Evolutionary conservation across 2,797 vertebrate species (phyloP), one percentile per base, ranked within the genome.

Genomic region (Dendrocincla tyrannina): DNA sequence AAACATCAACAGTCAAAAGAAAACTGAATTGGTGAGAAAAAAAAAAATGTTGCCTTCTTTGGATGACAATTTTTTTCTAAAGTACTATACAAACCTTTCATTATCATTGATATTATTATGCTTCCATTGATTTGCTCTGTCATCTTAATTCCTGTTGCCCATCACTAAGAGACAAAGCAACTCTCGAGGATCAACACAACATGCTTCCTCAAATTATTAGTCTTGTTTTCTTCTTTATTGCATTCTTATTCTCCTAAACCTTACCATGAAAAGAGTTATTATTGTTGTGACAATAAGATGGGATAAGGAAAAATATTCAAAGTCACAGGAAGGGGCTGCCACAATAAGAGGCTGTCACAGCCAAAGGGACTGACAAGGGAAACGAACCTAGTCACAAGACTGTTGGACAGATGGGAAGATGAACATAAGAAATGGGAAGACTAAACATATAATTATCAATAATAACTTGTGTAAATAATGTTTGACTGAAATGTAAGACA

Each of bases 401-500:
- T 15, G 10, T 66, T 88, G 83, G 69, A 58, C 84, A 46, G 23
- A 72, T 5, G 14, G 25, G 25, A 81, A 86, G 47, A 76, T 55
- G 67, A 94, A 73, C 32, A 14, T 11, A 63, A 86, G 46, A 91
- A 78, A 73, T 52, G 32, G 24, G 47, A 88, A 84, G n/a, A 13
- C 17, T 77, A 13, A 44, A 80, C 58, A 66, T 52, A 56, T 67
- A 89, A 87, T 95, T 91, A 74, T 53, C 37, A 70, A 42, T 78
- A 88, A 83, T 76, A 94, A 93, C 70, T 66, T 52, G 41, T 88
- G 85, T 93, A 89, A 91, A 94, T 81, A 94, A 67, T 10, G 6
- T 77, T 66, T 81, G 82, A 64, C 32, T 88, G 59, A 66, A 92
- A 72, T 58, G 16, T 56, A 70, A 88, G 79, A 47, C 41, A 75